Evolutionary conservation across 2,113 vertebrate genomes (phyloP).

Genomic region (Eclectus roratus): DNA sequence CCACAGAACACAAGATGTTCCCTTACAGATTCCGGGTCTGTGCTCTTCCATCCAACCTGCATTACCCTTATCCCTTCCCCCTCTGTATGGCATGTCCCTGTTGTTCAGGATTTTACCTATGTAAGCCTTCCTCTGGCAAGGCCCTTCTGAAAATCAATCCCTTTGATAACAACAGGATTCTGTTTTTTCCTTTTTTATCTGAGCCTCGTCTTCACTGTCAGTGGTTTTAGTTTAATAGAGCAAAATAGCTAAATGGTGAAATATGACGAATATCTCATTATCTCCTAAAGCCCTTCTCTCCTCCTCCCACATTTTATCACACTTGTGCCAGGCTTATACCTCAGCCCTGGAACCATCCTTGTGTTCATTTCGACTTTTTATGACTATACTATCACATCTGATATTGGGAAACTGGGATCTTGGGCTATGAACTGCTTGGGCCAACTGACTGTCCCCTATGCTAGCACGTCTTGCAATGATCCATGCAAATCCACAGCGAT

Average conservation of each 20-base stretch:
- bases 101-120: not conserved
- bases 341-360: not conserved
- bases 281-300: not conserved
- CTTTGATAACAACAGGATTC: not conserved
- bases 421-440: not conserved
- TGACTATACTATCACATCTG: rapidly evolving
- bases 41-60: not conserved
- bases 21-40: not conserved
- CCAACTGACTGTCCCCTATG: no score
- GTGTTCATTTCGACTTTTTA: not conserved
- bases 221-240: not conserved
- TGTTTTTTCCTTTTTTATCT: not conserved
- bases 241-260: not conserved
- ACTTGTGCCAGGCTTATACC: not conserved
- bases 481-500: not conserved
- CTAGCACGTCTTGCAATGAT: not conserved
- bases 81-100: not conserved
- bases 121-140: not conserved
- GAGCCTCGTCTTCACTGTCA: not conserved
- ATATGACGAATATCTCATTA: not conserved
- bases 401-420: not conserved
- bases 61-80: not conserved
- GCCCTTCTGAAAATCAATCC: not conserved
- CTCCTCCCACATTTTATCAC: not conserved
- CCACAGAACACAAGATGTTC: not conserved